Conservation (phyloP, 2,113 vertebrate genomes). For the Sebastes fasciatus region DNA sequence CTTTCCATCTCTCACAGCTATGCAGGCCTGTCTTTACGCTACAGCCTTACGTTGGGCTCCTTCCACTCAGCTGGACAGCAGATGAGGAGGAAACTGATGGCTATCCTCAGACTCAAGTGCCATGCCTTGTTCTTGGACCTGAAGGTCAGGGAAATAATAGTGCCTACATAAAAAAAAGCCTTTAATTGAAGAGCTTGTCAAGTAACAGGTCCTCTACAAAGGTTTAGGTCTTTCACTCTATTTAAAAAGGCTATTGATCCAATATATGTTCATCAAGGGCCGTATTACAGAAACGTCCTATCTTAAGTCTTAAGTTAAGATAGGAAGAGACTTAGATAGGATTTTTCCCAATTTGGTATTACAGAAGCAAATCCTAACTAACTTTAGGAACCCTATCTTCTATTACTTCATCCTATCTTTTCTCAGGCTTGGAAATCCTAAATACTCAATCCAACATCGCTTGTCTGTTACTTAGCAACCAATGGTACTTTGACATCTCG, state of each 20-base stretch:
- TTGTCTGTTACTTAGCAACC: too few relatives aligned
- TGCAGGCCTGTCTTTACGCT: conserved; percentile 86
- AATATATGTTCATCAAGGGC: not conserved
- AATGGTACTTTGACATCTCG: too few relatives aligned
- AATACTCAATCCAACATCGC: too few relatives aligned
- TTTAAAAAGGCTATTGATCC: not conserved
- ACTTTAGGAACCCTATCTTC: too few relatives aligned
- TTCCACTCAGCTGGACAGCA: conserved; percentile 82
- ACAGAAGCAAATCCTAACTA: too few relatives aligned
- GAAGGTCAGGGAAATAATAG: conserved; percentile 81
- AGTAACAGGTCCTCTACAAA: not conserved
- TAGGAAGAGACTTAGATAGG: too few relatives aligned
- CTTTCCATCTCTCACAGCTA: conserved; percentile 81
- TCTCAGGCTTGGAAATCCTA: too few relatives aligned
- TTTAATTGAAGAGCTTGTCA: not conserved
- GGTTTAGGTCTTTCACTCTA: not conserved
- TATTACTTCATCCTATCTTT: too few relatives aligned
- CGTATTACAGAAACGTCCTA: too few relatives aligned
- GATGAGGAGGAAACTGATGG: conserved; percentile 88
- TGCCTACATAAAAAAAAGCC: not conserved
- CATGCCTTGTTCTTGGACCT: conserved; percentile 89
- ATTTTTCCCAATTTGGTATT: too few relatives aligned
- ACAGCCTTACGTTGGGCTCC: conserved; percentile 88
- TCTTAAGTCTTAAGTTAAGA: too few relatives aligned
- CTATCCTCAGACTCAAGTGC: conserved; percentile 88